Percentiles rank a stretch among this genome's conserved stretches.
Conservation (phyloP, 2,797 vertebrate genomes). For the Poecilia picta region DNA sequence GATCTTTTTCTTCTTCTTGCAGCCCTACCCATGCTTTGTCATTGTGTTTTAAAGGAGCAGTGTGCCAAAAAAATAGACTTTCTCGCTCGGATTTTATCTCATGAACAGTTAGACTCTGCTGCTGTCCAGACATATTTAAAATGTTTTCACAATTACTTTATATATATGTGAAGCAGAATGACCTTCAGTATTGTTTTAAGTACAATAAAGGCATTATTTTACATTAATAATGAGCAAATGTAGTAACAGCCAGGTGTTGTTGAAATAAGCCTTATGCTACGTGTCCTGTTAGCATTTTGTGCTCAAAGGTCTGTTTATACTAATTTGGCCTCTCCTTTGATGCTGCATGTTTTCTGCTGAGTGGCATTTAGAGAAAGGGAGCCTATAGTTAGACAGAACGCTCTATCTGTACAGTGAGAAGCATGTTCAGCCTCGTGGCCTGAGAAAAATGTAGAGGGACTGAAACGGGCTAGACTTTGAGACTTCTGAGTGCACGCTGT, state of each 20-base stretch:
- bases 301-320: constrained; percentile 25
- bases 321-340: constrained; percentile 52
- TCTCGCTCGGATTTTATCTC: constrained; percentile 30
- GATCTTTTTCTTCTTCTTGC: constrained; percentile 59
- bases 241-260: not conserved
- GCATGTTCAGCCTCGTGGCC: constrained; percentile 56
- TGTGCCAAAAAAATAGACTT: constrained; percentile 33
- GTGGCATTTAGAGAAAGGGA: constrained; percentile 18
- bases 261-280: not conserved
- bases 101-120: constrained; percentile 32
- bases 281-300: not conserved
- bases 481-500: constrained; percentile 66
- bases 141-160: not conserved
- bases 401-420: constrained; percentile 46
- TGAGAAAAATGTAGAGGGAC: constrained; percentile 24
- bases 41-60: constrained; percentile 45
- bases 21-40: constrained; percentile 58
- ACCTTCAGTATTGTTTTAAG: not conserved
- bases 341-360: constrained; percentile 24
- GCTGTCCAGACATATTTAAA: not conserved
- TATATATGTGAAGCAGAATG: not conserved
- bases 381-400: constrained; percentile 39
- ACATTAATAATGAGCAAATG: no score
- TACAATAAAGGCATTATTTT: not conserved
- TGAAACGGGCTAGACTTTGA: constrained; percentile 58